phyloP scores from a whole-genome alignment of 2,797 vertebrate genomes.

The Amazona ochrocephala region DNA sequence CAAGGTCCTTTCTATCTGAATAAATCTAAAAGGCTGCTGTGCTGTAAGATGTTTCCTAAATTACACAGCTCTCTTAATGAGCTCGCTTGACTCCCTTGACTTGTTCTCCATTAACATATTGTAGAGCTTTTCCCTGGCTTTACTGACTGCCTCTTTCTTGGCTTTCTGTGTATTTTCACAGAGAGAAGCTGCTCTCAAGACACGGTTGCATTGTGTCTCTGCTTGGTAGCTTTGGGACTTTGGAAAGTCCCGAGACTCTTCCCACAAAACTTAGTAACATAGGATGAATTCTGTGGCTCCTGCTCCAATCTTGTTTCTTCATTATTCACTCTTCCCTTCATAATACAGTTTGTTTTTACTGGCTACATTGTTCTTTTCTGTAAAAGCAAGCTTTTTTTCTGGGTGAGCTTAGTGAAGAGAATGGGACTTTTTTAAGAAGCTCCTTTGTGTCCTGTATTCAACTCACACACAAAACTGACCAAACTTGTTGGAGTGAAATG shows the following conservation, averaged over 20 bases:
- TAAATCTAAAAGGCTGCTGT: background rate
- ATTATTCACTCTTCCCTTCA: background rate
- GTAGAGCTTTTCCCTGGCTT: background rate
- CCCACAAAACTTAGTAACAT: background rate
- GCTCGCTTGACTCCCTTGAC: background rate
- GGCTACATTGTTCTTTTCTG: background rate
- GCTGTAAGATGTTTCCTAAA: background rate
- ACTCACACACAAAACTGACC: background rate
- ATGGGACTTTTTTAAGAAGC: background rate
- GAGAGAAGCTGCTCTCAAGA: background rate
- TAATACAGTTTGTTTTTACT: background rate
- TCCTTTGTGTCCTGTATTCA: background rate
- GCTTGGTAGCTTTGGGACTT: background rate
- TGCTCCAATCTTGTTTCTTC: background rate
- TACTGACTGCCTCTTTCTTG: background rate
- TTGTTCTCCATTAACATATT: background rate
- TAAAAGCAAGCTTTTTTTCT: background rate
- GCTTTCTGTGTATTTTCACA: background rate
- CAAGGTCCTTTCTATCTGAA: background rate
- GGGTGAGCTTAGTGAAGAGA: background rate
- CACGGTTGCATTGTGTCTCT: background rate
- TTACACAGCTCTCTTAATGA: background rate
- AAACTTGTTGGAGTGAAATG: background rate
- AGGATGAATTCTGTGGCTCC: background rate
- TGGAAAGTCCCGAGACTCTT: background rate